phyloP scores from a whole-genome alignment of 2,888 invertebrate species.

The Tubulanus polymorphus region DNA sequence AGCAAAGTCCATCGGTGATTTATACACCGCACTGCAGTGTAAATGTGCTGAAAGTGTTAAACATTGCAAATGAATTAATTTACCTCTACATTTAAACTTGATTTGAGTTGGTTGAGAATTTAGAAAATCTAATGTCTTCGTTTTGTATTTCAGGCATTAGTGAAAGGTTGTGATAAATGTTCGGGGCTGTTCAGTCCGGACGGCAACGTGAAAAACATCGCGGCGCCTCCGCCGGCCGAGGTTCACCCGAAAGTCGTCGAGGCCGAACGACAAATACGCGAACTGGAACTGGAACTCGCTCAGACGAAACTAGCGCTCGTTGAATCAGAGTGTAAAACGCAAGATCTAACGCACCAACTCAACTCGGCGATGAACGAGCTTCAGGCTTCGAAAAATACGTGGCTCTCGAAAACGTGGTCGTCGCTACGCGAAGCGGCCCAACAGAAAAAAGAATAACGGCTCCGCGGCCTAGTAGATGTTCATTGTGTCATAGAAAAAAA shows the following conservation, averaged over 20 bases:
- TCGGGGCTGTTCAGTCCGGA: constrained; percentile 37
- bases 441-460: constrained; percentile 24
- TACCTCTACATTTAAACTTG: no score
- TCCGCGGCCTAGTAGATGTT: no score
- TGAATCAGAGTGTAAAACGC: constrained; percentile 93
- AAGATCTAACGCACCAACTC: constrained; percentile 83
- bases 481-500: no score
- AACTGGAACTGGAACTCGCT: constrained; percentile 90
- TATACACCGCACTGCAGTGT: no score
- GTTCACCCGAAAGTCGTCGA: constrained; percentile 34
- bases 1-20: no score
- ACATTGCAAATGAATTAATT: no score
- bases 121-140: no score
- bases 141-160: constrained; percentile 20
- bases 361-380: constrained; percentile 76
- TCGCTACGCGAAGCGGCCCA: constrained; percentile 58
- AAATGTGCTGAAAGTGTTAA: no score
- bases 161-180: constrained; percentile 41
- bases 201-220: constrained; percentile 31
- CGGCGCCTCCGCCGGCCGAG: constrained; percentile 29
- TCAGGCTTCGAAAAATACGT: constrained; percentile 68
- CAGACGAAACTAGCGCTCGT: constrained; percentile 95
- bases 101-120: no score
- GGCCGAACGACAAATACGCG: constrained; percentile 57
- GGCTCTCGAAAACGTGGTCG: constrained; percentile 87